These are phyloP conservation scores for Rhamnusium bicolor DNA, from an alignment of 2,888 invertebrate genomes.

Conservation along the genomic window DNA sequence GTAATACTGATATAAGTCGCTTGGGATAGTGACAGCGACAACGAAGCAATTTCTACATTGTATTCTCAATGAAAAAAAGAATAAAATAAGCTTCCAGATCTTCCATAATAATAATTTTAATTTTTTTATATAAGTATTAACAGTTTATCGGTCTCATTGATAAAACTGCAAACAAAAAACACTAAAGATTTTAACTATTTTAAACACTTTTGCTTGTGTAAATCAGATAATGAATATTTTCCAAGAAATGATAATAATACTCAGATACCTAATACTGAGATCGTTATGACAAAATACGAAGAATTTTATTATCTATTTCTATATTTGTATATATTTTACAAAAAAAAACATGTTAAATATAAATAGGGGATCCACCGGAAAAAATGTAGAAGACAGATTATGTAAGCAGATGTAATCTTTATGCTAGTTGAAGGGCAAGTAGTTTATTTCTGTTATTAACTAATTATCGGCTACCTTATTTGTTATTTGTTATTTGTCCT, in stretches of 20 bases:
- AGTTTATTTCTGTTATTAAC: no score
- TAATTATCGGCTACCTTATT: no score
- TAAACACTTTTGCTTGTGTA: background rate
- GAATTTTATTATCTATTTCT: constrained; percentile 27
- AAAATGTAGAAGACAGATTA: no score
- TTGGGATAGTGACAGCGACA: no score
- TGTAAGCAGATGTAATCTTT: no score
- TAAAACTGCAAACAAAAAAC: background rate
- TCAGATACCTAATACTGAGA: background rate
- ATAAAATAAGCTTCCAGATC: no score
- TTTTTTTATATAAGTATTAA: background rate
- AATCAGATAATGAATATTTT: background rate
- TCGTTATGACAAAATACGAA: constrained; percentile 22
- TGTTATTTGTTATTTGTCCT: no score
- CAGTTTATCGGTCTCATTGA: background rate
- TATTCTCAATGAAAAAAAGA: no score
- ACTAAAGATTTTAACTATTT: background rate
- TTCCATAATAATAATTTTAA: no score
- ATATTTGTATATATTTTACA: background rate
- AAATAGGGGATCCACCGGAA: constrained; percentile 23
- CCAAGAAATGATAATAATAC: background rate
- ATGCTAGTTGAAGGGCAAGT: no score
- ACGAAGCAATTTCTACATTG: no score
- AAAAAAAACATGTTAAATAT: background rate
- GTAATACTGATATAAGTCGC: no score